Base-by-base conservation (phyloP, 2,113 vertebrate species). In the Arenaria interpres region DNA sequence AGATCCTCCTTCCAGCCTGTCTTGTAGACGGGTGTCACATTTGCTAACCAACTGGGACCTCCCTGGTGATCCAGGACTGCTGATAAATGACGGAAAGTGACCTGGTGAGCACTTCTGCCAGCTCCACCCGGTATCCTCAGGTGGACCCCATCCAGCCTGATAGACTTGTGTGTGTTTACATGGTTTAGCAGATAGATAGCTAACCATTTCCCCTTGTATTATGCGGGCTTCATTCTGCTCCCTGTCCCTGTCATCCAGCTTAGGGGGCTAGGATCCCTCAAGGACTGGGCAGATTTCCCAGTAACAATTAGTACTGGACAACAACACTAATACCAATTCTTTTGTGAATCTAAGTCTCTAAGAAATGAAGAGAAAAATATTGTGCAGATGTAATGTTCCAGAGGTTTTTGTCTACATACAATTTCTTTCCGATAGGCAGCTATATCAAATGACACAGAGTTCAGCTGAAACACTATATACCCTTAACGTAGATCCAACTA, bases 331-430 rank as follows among this genome's bases (percentile, higher is more conserved):
- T 4, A 74, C 33, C 6, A 84, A 54, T 62, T 66, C 2, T 84
- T 64, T 28, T 53, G 14, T 59, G 75, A 57, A 67, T 33, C 20
- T 82, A 62, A 75, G 9, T 28, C 35, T 62, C 35, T 12, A 82
- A 53, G 50, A 90, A 94, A 88, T 48, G 37, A 57, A 80, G 54
- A 81, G 8, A 75, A 4, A 81, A 88, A 56, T 81, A 48, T 6
- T 62, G 9, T 71, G 16, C 20, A 90, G 30, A 33, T 30, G 5
- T 33, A 85, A 79, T 22, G 4, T 45, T 48, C 27, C 23, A 50
- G 6, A 88, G 24, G 4, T 33, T 85, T 90, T 69, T 60, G 15
- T 14, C 24, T 53, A 2, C 0, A 0, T 10, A 22, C 5, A 66
- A 20, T 77, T 87, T 85, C 45, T 88, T 20, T 74, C 50, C 28